Conservation (phyloP, 2,888 invertebrate species). For the Arge pagana region DNA sequence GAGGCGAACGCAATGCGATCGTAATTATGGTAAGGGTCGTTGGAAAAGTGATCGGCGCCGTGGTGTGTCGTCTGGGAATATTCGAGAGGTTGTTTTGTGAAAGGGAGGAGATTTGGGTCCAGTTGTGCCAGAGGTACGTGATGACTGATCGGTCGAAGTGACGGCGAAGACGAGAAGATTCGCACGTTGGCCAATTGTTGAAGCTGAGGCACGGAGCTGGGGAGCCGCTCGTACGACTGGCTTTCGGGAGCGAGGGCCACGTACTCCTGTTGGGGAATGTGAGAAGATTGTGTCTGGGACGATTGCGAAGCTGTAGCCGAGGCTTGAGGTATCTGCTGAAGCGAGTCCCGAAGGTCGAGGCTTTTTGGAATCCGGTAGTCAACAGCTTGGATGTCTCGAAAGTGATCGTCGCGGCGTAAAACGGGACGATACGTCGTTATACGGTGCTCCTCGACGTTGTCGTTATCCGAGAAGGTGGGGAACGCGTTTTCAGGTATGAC, state of each 20-base stretch:
- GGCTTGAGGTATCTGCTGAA: conserved; percentile 34
- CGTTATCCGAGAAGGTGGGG: conserved; percentile 31
- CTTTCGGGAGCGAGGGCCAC: conserved; percentile 19
- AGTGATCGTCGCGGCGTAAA: conserved; percentile 44
- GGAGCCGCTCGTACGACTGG: background rate
- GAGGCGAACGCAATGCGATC: conserved; percentile 32
- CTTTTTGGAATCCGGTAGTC: conserved; percentile 47
- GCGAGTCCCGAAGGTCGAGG: conserved; percentile 35
- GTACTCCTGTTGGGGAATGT: conserved; percentile 25
- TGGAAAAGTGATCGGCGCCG: conserved; percentile 34
- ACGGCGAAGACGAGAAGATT: conserved; percentile 8
- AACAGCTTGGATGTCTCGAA: conserved; percentile 47
- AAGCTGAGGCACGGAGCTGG: conserved; percentile 11
- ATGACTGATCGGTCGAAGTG: conserved; percentile 12
- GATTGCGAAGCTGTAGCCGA: conserved; percentile 22
- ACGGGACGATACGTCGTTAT: conserved; percentile 52
- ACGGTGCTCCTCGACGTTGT: conserved; percentile 41
- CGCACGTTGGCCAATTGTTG: conserved; percentile 26
- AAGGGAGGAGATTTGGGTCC: conserved; percentile 10
- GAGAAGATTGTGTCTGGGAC: conserved; percentile 21
- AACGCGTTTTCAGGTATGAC: conserved; percentile 18
- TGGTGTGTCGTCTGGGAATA: conserved; percentile 31
- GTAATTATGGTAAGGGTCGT: too few species aligned
- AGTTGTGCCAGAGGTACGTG: conserved; percentile 25
- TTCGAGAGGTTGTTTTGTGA: conserved; percentile 23